Percentiles rank a stretch among this genome's conserved stretches.
Conservation (phyloP, 1,140 invertebrate genomes). For the Nasonia giraulti region DNA sequence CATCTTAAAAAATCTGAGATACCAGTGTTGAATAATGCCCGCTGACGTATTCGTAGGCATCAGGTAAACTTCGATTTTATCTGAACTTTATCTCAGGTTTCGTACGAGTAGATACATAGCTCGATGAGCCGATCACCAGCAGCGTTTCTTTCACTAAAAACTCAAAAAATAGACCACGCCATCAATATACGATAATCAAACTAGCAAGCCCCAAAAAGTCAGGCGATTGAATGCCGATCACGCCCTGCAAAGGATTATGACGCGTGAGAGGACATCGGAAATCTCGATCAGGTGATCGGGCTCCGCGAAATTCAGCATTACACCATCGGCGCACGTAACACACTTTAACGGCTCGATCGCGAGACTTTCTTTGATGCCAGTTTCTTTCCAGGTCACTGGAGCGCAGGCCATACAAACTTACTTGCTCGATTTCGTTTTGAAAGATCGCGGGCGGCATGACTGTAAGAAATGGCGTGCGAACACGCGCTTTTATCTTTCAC, state of each 20-base stretch:
- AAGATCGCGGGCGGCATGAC: neutral
- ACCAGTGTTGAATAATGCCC: neutral
- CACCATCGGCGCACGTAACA: conserved; percentile 80
- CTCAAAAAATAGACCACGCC: no score
- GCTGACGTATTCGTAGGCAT: no score
- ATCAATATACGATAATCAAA: no score
- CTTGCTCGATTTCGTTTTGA: conserved; percentile 32
- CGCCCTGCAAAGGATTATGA: neutral
- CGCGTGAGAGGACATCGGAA: neutral
- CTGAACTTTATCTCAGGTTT: no score
- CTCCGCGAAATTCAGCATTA: conserved; percentile 80
- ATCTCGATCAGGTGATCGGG: conserved; percentile 20
- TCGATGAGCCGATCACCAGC: no score
- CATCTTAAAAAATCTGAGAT: neutral
- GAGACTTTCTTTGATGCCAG: conserved; percentile 47
- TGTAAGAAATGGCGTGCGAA: neutral
- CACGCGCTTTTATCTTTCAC: neutral
- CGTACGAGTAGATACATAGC: no score
- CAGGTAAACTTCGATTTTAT: no score
- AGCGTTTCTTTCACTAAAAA: no score
- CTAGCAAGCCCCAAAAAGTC: neutral
- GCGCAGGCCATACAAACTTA: conserved; percentile 23
- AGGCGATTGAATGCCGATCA: neutral
- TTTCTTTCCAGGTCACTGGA: conserved; percentile 48
- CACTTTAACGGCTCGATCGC: conserved; percentile 16